Base-by-base conservation (phyloP, 2,797 vertebrate genomes). In the Micrastur ruficollis region DNA sequence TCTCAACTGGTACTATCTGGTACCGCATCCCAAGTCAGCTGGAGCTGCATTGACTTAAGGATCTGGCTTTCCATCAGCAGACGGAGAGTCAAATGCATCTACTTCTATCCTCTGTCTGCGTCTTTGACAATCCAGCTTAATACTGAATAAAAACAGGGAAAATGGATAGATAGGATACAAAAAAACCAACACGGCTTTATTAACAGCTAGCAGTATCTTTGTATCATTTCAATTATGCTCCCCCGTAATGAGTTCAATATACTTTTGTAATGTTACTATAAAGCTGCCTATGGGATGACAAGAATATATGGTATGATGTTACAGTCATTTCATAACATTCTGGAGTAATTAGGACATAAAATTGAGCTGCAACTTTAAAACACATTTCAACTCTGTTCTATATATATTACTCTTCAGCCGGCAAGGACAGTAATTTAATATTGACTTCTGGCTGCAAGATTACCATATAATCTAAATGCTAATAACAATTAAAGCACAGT, bases 401-500 rank as follows among this genome's bases (percentile, higher is more conserved):
- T 61, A 67, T 62, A 42, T 78, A 88, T 85, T 42, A 25, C 71
- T 91, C 55, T 71, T 84, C 50, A 78, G 81, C 13, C 8, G 72
- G 95, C 90, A 94, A 93, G 94, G 92, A 70, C 91, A 96, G 88
- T 97, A 97, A 97, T 97, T 97, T 96, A 94, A 97, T 98, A 96
- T 95, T 97, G 96, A 97, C 96, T 97, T 85, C 73, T 96, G 74
- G 74, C 89, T 95, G 88, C 72, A 81, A 87, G 92, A 95, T 96
- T 95, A 96, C 95, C 93, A 90, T 96, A 97, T 95, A 86, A 96
- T 97, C 93, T 97, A 97, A 98, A 97, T 96, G 97, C 71, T 94
- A 97, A 96, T 97, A 95, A 95, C 93, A 97, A 97, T 97, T 97
- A 95, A 92, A 95, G 68, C 86, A 42, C 62, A 86, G 67, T 25